Conservation (phyloP, 2,888 invertebrate genomes). For the Cloeon dipterum region DNA sequence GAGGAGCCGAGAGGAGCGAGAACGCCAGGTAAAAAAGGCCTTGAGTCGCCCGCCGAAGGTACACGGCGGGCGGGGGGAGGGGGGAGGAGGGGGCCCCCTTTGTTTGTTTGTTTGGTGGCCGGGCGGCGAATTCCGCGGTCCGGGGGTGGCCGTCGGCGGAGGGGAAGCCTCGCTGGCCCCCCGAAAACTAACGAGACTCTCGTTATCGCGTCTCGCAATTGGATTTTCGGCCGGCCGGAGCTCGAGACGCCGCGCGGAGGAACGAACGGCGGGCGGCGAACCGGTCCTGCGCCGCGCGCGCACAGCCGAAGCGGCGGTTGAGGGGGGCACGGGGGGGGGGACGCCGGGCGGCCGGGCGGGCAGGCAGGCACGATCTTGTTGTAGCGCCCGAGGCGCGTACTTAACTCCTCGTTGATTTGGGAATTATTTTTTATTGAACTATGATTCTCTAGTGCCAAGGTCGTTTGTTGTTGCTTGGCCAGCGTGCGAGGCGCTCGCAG, state of each 20-base stretch:
- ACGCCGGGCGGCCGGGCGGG: background rate
- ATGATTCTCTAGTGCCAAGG: too few relatives aligned
- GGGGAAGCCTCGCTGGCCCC: background rate
- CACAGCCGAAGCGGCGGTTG: background rate
- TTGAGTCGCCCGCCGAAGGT: too few relatives aligned
- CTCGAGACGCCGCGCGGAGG: slow-evolving; percentile 3
- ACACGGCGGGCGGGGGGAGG: background rate
- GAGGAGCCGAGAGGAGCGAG: background rate
- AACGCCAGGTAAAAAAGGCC: background rate
- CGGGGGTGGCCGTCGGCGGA: slow-evolving; percentile 1
- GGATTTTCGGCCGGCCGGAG: too few relatives aligned
- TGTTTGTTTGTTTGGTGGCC: background rate
- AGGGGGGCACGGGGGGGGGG: background rate
- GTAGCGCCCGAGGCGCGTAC: too few relatives aligned
- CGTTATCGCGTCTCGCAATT: too few relatives aligned
- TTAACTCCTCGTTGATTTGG: too few relatives aligned
- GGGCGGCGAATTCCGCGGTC: background rate
- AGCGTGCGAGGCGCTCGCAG: too few relatives aligned
- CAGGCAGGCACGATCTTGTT: slow-evolving; percentile 1
- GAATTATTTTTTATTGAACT: too few relatives aligned
- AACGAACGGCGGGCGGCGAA: background rate
- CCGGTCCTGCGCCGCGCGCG: background rate
- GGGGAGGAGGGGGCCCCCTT: background rate
- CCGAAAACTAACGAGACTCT: too few relatives aligned
- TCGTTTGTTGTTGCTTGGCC: too few relatives aligned